Evolutionary conservation across 2,888 invertebrate genomes (phyloP).

Genomic region (Girardia tigrina): DNA sequence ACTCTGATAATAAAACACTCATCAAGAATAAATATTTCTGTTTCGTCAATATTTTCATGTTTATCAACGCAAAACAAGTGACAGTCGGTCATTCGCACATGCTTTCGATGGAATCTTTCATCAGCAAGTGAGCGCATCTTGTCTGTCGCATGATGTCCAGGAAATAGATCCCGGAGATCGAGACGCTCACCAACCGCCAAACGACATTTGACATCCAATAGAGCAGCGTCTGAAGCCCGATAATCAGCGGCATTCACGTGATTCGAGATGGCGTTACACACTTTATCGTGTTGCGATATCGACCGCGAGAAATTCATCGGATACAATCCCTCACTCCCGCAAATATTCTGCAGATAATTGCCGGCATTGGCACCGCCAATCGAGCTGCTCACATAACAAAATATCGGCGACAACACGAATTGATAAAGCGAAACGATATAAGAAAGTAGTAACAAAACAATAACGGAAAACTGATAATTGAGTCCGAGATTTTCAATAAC

Average conservation of each 20-base stretch:
- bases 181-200: neutral
- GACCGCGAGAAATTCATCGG: neutral
- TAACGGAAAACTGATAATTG: neutral
- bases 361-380: neutral
- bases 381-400: neutral
- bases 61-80: neutral
- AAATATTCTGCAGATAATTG: constrained; percentile 13
- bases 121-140: neutral
- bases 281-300: neutral
- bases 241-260: neutral
- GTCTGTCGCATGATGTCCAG: neutral
- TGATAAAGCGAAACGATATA: neutral
- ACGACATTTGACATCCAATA: neutral
- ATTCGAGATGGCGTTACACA: neutral
- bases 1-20: too few species aligned
- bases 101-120: neutral
- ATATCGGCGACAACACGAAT: neutral
- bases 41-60: neutral
- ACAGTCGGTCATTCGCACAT: neutral
- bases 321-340: neutral
- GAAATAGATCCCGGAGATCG: neutral
- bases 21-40: neutral
- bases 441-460: neutral
- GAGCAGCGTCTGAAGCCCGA: neutral
- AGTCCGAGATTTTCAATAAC: neutral